Base-by-base conservation (phyloP, 2,888 invertebrate species). In the Microchrysa polita region DNA sequence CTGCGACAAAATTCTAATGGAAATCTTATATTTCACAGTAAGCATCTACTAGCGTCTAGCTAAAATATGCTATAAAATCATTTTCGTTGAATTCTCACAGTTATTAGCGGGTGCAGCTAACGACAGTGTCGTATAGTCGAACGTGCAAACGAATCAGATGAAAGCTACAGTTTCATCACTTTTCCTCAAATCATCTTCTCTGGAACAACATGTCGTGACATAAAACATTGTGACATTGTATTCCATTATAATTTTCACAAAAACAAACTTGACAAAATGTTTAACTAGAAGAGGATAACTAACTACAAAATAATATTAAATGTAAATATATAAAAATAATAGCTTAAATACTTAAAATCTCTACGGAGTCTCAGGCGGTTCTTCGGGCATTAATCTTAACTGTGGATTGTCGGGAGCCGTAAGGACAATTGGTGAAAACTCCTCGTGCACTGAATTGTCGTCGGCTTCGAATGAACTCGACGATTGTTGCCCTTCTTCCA, bases 361-460 rank as follows among this genome's bases (percentile, higher is more conserved):
- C 73, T 82, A 84, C 77, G 81, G 80, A 78, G 82, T 82, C 82
- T 84, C 85, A 75, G 85, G 85, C 77, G 84, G 84, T 76, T 85
- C 82, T 69, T 83, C 84, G 57, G 82, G 82, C 79, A 82, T 81
- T 78, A 84, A 78, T 53, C 83, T 79, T 78, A 81, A 79, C 79
- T 83, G 82, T 79, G 82, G 81, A 75, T 81, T 82, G 71, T 81
- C 80, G 67, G 79, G 76, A 44, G 77, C 78, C 34, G 81, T 74
- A 71, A 80, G 77, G 10, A 80, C 77, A 34, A 81, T 78, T 61
- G 81, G 80, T 23, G 82, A 81, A 76, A 81, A 83, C 74, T 83
- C 81, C 75, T 82, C 83, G 74, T 84, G 83, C 75, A 84, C 83
- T 20, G 83, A 83, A 75, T 84, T 84, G 74, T 85, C 84, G 74